A percentile compares a stretch with the other conserved stretches of the same genome.
Conservation (phyloP, 2,797 vertebrate genomes). For the Anguilla megastoma region DNA sequence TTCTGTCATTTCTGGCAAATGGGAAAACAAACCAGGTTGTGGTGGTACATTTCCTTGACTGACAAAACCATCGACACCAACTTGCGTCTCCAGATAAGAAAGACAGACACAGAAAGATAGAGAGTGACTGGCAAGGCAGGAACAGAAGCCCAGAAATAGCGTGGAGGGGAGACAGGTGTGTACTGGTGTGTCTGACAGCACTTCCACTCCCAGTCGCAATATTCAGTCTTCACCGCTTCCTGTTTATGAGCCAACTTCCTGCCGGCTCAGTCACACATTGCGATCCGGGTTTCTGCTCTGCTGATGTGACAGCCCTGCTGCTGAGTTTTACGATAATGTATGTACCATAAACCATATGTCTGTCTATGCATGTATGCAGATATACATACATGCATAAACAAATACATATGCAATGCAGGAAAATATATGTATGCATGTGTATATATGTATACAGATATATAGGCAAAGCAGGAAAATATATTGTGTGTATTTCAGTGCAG, state of each 20-base stretch:
- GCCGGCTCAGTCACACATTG: constrained; percentile 56
- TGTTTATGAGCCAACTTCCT: constrained; percentile 73
- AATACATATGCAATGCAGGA: neutral
- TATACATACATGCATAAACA: neutral
- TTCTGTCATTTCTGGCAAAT: neutral
- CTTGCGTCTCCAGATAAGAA: neutral
- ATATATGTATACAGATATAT: too few relatives aligned
- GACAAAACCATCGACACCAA: neutral
- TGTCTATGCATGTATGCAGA: neutral
- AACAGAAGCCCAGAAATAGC: constrained; percentile 52
- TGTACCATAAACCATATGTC: neutral
- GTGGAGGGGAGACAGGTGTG: constrained; percentile 52
- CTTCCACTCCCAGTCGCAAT: neutral
- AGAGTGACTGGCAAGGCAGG: constrained; percentile 12
- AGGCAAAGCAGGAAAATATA: too few relatives aligned
- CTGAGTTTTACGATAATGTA: neutral
- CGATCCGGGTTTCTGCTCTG: constrained; percentile 63
- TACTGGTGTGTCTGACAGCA: constrained; percentile 49
- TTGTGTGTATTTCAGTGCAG: too few relatives aligned
- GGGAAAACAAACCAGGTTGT: neutral
- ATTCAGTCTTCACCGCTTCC: constrained; percentile 59
- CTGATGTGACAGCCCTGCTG: neutral
- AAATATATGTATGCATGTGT: too few relatives aligned
- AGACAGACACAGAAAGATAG: constrained; percentile 10
- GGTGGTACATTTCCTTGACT: neutral